A percentile compares a stretch with the other conserved stretches of the same genome.
Evolutionary conservation across 2,888 invertebrate genomes (phyloP).

Genomic region (Athripsodes cinereus): DNA sequence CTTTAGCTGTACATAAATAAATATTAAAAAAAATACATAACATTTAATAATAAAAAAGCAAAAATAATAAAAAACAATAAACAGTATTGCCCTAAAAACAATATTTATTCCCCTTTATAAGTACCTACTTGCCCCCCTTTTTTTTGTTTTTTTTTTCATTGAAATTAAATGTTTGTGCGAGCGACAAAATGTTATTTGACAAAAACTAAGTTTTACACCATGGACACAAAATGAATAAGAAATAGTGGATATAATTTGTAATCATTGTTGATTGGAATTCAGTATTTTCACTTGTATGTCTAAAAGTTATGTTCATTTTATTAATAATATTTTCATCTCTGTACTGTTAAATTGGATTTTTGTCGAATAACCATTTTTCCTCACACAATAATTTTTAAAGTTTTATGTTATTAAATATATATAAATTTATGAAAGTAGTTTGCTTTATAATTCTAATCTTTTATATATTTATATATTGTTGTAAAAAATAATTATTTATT

Average conservation of each 20-base stretch:
- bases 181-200: too few species aligned
- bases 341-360: not conserved
- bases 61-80: not conserved
- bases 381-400: not conserved
- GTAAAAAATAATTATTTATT: not conserved
- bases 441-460: not conserved
- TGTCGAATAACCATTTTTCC: not conserved
- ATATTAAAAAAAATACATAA: not conserved
- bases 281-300: not conserved
- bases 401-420: not conserved
- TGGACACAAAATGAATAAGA: too few species aligned
- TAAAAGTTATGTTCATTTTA: not conserved
- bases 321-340: not conserved
- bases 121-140: not conserved
- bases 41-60: not conserved
- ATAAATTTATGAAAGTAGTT: not conserved
- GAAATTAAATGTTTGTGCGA: too few species aligned
- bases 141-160: not conserved
- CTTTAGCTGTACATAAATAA: not conserved
- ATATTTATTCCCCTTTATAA: not conserved
- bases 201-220: too few species aligned
- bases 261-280: too few species aligned
- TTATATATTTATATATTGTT: not conserved
- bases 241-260: too few species aligned
- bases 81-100: not conserved